A percentile compares a stretch with the other conserved stretches of the same genome.
Evolutionary conservation across 1,140 invertebrate genomes (phyloP).

Genomic region (Caenorhabditis elegans): WBcel235 BX284606.5:13524001-13524500

Average conservation of each 20-base stretch:
- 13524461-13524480: slow-evolving; percentile 39
- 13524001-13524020: slow-evolving; percentile 20
- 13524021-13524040: neutral
- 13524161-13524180: slow-evolving; percentile 95
- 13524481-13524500: slow-evolving; percentile 54
- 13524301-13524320: slow-evolving; percentile 90
- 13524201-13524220: slow-evolving; percentile 98
- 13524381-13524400: slow-evolving; percentile 92
- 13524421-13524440: slow-evolving; percentile 95
- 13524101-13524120: slow-evolving; percentile 91
- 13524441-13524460: slow-evolving; percentile 73
- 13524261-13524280: slow-evolving; percentile 91
- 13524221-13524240: slow-evolving; percentile 86
- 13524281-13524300: slow-evolving; percentile 88
- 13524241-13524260: slow-evolving; percentile 81
- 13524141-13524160: slow-evolving; percentile 93
- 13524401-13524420: slow-evolving; percentile 92
- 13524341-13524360: slow-evolving; percentile 89
- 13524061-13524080: slow-evolving; percentile 90
- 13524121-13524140: slow-evolving; percentile 95
- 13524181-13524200: slow-evolving; percentile 97
- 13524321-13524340: slow-evolving; percentile 97
- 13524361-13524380: slow-evolving; percentile 82
- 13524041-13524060: slow-evolving; percentile 75
- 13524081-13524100: slow-evolving; percentile 96